Evolutionary conservation across 1,140 invertebrate species (phyloP).

Genomic region (Halyomorpha halys): DNA sequence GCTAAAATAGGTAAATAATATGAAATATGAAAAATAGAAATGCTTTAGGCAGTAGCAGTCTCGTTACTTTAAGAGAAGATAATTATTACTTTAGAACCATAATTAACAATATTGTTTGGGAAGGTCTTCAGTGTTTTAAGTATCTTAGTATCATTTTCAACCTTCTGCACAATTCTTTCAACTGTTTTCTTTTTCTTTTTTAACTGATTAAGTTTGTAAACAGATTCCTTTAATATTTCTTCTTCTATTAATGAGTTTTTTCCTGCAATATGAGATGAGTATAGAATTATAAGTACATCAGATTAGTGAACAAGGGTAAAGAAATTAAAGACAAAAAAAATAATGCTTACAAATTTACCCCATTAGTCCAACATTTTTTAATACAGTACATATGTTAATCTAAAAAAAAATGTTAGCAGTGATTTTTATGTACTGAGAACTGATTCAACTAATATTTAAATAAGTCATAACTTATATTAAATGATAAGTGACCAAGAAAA

Average conservation of each 20-base stretch:
- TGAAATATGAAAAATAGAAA: background rate
- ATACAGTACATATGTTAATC: too few relatives aligned
- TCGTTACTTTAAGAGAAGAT: background rate
- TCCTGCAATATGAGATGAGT: background rate
- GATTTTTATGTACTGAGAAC: too few relatives aligned
- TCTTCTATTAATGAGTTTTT: background rate
- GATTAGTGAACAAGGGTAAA: background rate
- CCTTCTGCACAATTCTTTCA: background rate
- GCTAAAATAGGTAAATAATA: background rate
- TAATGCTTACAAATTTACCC: too few relatives aligned
- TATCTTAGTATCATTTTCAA: background rate
- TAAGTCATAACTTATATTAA: too few relatives aligned
- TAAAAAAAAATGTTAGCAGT: too few relatives aligned
- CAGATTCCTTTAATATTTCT: background rate
- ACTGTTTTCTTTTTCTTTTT: conserved; percentile 1
- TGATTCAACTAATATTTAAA: too few relatives aligned
- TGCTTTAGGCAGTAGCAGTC: background rate
- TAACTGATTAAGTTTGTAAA: background rate
- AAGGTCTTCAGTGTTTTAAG: background rate
- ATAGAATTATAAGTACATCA: background rate
- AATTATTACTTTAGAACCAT: background rate
- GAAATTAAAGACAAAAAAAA: too few relatives aligned
- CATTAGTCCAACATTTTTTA: too few relatives aligned
- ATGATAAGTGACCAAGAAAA: too few relatives aligned
- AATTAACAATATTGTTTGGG: background rate